These are phyloP conservation scores for Catharus ustulatus DNA, from an alignment of 2,797 vertebrate species.

Conservation along the genomic window DNA sequence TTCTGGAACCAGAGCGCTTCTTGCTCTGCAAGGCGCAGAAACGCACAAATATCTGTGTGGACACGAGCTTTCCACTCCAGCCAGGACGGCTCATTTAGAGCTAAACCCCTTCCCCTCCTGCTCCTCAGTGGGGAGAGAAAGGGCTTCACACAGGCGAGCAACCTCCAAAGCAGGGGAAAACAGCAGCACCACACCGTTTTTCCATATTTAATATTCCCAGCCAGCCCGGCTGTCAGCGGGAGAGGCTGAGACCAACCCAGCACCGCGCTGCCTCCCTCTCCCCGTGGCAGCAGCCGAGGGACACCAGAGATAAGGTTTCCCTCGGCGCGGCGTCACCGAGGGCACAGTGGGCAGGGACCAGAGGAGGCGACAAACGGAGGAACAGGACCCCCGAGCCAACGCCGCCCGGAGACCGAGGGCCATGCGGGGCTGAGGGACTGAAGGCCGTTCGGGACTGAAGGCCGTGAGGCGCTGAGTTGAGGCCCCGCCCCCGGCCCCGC, in stretches of 20 bases:
- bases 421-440: accelerated
- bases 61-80: accelerated
- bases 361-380: accelerated
- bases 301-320: accelerated
- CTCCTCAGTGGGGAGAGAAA: accelerated
- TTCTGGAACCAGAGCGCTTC: accelerated
- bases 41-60: accelerated
- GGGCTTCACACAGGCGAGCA: too few species aligned
- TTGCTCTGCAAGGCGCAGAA: accelerated
- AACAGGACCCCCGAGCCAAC: accelerated
- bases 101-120: accelerated
- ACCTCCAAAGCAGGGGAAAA: too few species aligned
- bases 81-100: accelerated
- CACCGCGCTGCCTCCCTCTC: too few species aligned
- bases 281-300: not conserved
- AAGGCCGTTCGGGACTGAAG: too few species aligned
- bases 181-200: accelerated
- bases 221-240: accelerated
- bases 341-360: accelerated
- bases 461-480: too few species aligned
- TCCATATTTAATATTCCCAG: accelerated
- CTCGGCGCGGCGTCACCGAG: too few species aligned
- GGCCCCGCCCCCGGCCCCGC: not conserved
- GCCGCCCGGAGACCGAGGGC: accelerated
- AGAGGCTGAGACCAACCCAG: accelerated